Conservation (phyloP, 2,113 vertebrate genomes). For the Rattus rattus region DNA sequence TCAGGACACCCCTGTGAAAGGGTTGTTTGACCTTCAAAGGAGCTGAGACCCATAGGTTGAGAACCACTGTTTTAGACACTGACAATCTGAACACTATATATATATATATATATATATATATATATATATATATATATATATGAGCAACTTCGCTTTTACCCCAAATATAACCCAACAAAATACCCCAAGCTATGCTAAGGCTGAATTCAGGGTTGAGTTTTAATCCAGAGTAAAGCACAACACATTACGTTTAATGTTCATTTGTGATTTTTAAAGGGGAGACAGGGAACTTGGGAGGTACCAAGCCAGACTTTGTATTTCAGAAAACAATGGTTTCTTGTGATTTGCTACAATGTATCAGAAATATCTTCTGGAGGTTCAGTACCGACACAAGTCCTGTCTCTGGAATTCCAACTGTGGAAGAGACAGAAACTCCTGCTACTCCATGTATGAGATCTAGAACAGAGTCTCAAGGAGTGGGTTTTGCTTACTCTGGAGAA, state of each 20-base stretch:
- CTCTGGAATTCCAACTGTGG: not conserved
- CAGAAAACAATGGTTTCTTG: conserved; percentile 29
- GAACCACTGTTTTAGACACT: not conserved
- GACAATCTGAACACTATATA: not conserved
- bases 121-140: not conserved
- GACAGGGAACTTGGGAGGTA: not conserved
- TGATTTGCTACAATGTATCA: not conserved
- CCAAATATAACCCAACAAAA: not conserved
- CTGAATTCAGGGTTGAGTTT: not conserved
- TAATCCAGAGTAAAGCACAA: not conserved
- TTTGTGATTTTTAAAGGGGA: not conserved
- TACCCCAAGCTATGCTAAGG: not conserved
- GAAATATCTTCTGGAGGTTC: not conserved
- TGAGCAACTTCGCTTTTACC: not conserved
- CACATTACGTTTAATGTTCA: not conserved
- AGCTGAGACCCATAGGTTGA: not conserved
- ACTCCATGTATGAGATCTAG: not conserved
- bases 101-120: not conserved
- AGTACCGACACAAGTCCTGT: not conserved
- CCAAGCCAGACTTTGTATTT: not conserved
- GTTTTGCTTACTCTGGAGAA: not conserved
- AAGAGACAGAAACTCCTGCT: not conserved
- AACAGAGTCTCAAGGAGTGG: not conserved
- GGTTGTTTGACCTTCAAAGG: not conserved
- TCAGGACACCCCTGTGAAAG: not conserved